These are phyloP conservation scores for Pectinophora gossypiella DNA, from an alignment of 1,140 invertebrate species.

Conservation along the genomic window DNA sequence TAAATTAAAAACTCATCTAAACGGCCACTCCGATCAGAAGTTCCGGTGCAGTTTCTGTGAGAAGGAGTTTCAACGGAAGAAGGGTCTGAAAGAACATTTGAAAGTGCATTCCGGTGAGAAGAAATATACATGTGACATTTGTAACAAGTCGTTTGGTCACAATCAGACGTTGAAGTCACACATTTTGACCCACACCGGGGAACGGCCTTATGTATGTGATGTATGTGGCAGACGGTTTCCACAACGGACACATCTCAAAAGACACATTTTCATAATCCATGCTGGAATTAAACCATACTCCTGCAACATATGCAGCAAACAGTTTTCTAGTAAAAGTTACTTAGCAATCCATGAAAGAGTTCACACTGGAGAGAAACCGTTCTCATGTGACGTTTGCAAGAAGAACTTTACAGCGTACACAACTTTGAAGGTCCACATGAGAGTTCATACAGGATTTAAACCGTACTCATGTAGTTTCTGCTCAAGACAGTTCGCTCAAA, in stretches of 20 bases:
- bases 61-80: constrained; percentile 50
- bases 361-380: constrained; percentile 86
- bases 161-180: constrained; percentile 88
- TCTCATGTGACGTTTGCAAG: constrained; percentile 92
- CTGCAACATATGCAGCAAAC: constrained; percentile 91
- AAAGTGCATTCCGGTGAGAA: constrained; percentile 63
- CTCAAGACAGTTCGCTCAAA: background rate
- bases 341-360: constrained; percentile 70
- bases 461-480: constrained; percentile 4
- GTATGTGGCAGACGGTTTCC: constrained; percentile 89
- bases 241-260: constrained; percentile 84
- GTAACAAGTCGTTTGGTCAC: constrained; percentile 84
- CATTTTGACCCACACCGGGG: constrained; percentile 88
- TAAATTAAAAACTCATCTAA: constrained; percentile 48
- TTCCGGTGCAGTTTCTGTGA: constrained; percentile 46
- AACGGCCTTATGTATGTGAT: constrained; percentile 91
- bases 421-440: constrained; percentile 3
- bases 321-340: constrained; percentile 84
- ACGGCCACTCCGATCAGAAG: constrained; percentile 40
- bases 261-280: constrained; percentile 88
- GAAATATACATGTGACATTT: constrained; percentile 81
- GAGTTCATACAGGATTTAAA: background rate
- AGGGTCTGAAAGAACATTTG: constrained; percentile 60
- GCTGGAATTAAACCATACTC: constrained; percentile 89
- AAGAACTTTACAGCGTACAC: constrained; percentile 86